A percentile compares a stretch with the other conserved stretches of the same genome.
These are phyloP conservation scores for Cyprinus carpio DNA, from an alignment of 2,113 vertebrate genomes.

Conservation along the genomic window DNA sequence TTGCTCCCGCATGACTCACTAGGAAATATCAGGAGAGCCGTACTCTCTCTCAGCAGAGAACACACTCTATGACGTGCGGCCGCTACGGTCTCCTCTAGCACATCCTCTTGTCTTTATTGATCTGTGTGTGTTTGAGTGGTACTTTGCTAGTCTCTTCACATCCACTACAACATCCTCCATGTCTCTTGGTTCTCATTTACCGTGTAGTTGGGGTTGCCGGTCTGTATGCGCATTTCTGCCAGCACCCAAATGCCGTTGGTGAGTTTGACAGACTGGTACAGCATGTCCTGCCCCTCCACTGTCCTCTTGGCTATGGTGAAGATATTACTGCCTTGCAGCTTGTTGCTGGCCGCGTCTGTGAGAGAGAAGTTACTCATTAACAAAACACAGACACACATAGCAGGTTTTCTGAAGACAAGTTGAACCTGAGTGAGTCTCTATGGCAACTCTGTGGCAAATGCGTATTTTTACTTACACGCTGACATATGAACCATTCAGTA, in stretches of 20 bases:
- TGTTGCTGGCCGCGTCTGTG: slow-evolving; percentile 85
- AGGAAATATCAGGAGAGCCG: not conserved
- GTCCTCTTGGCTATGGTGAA: slow-evolving; percentile 96
- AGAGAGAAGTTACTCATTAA: slow-evolving; percentile 24
- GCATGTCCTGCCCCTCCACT: slow-evolving; percentile 95
- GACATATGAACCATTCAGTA: not conserved
- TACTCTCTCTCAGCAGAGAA: not conserved
- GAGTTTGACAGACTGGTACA: slow-evolving; percentile 96
- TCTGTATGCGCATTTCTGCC: slow-evolving; percentile 89
- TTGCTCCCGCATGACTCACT: not conserved
- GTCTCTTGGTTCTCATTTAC: slow-evolving; percentile 69
- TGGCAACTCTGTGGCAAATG: slow-evolving; percentile 20
- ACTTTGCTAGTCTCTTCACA: slow-evolving; percentile 15
- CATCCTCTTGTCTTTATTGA: not conserved
- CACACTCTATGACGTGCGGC: not conserved
- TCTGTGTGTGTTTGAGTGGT: not conserved
- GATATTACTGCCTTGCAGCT: slow-evolving; percentile 92
- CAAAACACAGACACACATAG: slow-evolving; percentile 8
- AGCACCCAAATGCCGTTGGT: slow-evolving; percentile 95
- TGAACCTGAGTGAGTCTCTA: slow-evolving; percentile 26
- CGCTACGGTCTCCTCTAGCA: not conserved
- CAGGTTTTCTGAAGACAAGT: not conserved
- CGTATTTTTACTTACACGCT: not conserved
- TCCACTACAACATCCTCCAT: not conserved
- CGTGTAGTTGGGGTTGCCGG: slow-evolving; percentile 83